Percentiles rank a stretch among this genome's conserved stretches.
Conservation (phyloP, 2,113 vertebrate species). For the Heterotilapia buettikoferi region DNA sequence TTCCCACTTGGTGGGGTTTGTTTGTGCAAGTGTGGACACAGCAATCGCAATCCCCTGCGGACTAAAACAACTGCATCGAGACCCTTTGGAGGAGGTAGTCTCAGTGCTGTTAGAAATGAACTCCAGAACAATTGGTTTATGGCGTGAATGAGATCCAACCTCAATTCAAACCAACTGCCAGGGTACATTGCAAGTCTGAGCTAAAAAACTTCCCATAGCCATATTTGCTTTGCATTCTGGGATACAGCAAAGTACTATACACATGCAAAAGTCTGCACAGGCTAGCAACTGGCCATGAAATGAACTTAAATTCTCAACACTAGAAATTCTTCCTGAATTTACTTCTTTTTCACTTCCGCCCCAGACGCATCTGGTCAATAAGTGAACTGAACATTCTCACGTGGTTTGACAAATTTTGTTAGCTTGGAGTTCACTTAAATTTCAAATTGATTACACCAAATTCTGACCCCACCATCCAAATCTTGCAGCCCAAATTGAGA, state of each 20-base stretch:
- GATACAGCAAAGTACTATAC: not conserved
- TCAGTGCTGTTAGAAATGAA: not conserved
- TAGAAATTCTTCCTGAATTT: not conserved
- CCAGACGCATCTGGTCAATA: not conserved
- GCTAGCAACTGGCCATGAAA: not conserved
- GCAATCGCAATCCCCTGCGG: not conserved
- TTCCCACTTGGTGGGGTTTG: not conserved
- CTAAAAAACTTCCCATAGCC: not conserved
- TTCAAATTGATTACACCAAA: not conserved
- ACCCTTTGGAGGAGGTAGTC: not conserved
- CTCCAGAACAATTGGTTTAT: not conserved
- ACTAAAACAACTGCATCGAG: not conserved
- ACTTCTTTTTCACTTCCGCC: accelerated
- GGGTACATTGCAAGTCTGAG: not conserved
- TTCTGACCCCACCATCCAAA: not conserved
- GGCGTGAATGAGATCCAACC: not conserved
- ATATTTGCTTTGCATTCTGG: not conserved
- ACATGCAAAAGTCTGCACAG: not conserved
- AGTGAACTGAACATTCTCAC: not conserved
- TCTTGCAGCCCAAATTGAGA: not conserved
- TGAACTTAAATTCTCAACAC: not conserved
- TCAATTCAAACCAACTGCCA: not conserved
- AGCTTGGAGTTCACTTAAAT: not conserved
- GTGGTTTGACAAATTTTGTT: not conserved
- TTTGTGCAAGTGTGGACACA: not conserved